Conservation (phyloP, 2,113 vertebrate genomes). For the Hippocampus mohnikei region DNA sequence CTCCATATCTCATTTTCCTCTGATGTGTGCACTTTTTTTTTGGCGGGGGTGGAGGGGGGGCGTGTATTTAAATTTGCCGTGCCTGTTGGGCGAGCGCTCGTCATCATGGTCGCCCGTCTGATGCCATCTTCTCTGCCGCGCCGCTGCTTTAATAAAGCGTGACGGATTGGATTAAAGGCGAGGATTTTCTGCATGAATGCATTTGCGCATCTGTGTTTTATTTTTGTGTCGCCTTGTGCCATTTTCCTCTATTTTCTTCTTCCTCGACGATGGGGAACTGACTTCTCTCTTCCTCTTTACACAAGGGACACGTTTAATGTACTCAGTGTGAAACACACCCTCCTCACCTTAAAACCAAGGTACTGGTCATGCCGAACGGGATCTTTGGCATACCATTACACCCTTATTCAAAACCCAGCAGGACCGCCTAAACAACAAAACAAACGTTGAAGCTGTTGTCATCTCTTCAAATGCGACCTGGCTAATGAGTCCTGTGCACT, state of each 20-base stretch:
- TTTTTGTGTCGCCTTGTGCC: constrained; percentile 42
- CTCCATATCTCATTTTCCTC: constrained; percentile 21
- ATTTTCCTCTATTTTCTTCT: constrained; percentile 5
- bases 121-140: constrained; percentile 37
- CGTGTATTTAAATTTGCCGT: neutral
- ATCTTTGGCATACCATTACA: too few relatives aligned
- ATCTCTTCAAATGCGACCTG: constrained; percentile 19
- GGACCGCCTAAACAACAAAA: too few relatives aligned
- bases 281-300: constrained; percentile 1
- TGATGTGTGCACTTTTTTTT: constrained; percentile 23
- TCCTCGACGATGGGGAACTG: constrained; percentile 13
- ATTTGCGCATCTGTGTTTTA: constrained; percentile 58
- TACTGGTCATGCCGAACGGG: too few relatives aligned
- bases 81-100: constrained; percentile 20
- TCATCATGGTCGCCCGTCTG: constrained; percentile 32
- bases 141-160: constrained; percentile 67
- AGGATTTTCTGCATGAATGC: constrained; percentile 64
- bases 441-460: too few relatives aligned
- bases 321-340: too few relatives aligned
- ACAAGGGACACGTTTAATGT: too few relatives aligned
- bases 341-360: too few relatives aligned
- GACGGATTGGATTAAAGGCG: constrained; percentile 67
- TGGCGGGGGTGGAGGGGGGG: too few relatives aligned
- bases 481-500: constrained; percentile 21
- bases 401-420: too few relatives aligned